phyloP scores from a whole-genome alignment of 2,888 invertebrate genomes.

The Xanthia togata region DNA sequence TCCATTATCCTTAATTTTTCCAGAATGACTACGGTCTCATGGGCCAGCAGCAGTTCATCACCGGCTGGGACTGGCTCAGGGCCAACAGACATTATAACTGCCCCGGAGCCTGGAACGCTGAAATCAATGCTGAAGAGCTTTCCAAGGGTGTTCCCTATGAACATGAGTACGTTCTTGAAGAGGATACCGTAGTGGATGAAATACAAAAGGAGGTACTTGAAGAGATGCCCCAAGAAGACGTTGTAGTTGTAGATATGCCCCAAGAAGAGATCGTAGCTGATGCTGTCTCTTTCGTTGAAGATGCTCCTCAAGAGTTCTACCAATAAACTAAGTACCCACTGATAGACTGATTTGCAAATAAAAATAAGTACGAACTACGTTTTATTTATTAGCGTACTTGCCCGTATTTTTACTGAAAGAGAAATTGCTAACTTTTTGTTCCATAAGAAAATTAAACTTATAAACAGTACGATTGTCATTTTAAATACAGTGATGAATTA shows the following conservation, averaged over 20 bases:
- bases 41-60: conserved; percentile 75
- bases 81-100: conserved; percentile 75
- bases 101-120: conserved; percentile 67
- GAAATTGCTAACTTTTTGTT: neutral
- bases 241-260: conserved; percentile 15
- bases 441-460: neutral
- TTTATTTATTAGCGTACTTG: neutral
- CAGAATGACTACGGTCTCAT: conserved; percentile 75
- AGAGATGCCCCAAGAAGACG: conserved; percentile 17
- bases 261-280: conserved; percentile 21
- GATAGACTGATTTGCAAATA: conserved; percentile 25
- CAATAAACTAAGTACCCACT: conserved; percentile 1
- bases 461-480: neutral
- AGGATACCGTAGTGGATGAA: conserved; percentile 8
- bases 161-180: conserved; percentile 9
- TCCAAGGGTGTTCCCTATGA: conserved; percentile 30
- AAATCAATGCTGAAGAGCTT: conserved; percentile 44
- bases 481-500: conserved; percentile 18
- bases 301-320: conserved; percentile 3
- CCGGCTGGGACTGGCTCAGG: conserved; percentile 74
- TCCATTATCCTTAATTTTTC: conserved; percentile 18
- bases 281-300: conserved; percentile 24
- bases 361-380: conserved; percentile 1
- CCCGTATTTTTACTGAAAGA: neutral
- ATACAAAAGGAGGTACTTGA: neutral